phyloP scores from a whole-genome alignment of 1,140 invertebrate genomes.

The Rhopalosiphum maidis region DNA sequence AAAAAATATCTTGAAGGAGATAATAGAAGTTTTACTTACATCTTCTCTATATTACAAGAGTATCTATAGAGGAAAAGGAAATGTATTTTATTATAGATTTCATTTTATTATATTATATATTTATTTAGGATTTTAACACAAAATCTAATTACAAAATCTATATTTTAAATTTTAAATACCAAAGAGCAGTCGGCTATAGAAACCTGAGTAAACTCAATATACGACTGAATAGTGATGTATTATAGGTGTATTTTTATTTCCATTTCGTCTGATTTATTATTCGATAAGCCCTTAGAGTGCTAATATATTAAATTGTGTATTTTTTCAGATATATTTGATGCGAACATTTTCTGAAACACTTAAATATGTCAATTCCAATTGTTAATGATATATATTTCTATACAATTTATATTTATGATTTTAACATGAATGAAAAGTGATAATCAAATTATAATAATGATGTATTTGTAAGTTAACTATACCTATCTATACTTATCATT shows the following conservation, averaged over 20 bases:
- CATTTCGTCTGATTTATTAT: background rate
- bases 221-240: background rate
- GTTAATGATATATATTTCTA: background rate
- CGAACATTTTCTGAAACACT: background rate
- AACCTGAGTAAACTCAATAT: background rate
- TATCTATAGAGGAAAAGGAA: background rate
- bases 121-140: background rate
- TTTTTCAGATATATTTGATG: background rate
- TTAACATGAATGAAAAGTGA: background rate
- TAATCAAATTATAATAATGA: background rate
- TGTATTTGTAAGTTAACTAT: background rate
- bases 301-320: background rate
- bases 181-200: background rate
- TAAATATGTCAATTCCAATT: background rate
- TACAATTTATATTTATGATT: background rate
- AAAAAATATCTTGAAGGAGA: background rate
- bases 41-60: background rate
- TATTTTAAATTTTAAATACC: background rate
- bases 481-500: background rate
- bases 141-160: background rate
- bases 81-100: background rate
- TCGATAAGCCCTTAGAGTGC: too few species aligned
- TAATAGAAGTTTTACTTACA: background rate
- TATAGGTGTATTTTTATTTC: background rate
- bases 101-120: background rate